These are phyloP conservation scores for Helarctos malayanus DNA, from an alignment of 2,797 vertebrate genomes.

Conservation along the genomic window DNA sequence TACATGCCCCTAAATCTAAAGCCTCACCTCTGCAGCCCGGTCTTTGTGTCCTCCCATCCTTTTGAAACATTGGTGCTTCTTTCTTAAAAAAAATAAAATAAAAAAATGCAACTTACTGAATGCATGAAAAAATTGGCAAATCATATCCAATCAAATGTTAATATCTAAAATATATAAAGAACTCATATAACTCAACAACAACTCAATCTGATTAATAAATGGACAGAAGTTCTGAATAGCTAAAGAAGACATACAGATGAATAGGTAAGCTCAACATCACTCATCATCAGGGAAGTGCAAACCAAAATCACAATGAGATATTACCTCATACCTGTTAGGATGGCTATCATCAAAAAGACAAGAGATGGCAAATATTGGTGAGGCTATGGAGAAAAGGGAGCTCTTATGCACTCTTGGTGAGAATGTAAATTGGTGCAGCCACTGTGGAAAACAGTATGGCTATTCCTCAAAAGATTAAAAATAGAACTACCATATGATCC, in stretches of 20 bases:
- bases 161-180: slow-evolving; percentile 8
- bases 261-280: not conserved
- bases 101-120: not conserved
- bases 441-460: not conserved
- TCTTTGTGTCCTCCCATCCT: not conserved
- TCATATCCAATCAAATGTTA: slow-evolving; percentile 1
- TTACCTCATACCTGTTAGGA: not conserved
- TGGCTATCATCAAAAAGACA: not conserved
- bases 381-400: not conserved
- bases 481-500: not conserved
- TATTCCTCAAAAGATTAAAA: not conserved
- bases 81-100: not conserved
- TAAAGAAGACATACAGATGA: slow-evolving; percentile 3
- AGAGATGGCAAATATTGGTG: not conserved
- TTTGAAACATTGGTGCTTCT: not conserved
- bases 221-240: not conserved
- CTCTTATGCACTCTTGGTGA: not conserved
- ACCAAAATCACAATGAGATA: not conserved
- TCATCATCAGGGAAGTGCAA: not conserved
- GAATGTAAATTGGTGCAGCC: not conserved
- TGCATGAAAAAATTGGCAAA: slow-evolving; percentile 40
- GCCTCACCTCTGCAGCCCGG: not conserved
- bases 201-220: not conserved
- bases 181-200: slow-evolving; percentile 40
- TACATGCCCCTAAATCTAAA: not conserved